Evolutionary conservation across 2,113 vertebrate species (phyloP).

Genomic region (Anguilla japonica): DNA sequence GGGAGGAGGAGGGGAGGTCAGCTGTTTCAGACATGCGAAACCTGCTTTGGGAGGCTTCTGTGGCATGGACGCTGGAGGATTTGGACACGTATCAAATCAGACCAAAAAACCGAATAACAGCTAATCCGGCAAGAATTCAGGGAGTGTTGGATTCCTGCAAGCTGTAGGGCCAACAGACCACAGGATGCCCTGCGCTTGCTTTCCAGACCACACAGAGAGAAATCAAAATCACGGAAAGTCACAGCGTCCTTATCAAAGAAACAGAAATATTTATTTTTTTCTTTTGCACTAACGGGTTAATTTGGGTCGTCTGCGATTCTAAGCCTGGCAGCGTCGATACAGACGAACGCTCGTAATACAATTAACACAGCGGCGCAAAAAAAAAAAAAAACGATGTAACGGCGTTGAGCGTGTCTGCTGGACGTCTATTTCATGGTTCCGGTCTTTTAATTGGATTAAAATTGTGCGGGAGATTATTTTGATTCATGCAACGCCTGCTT

Average conservation of each 20-base stretch:
- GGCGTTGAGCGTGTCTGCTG: conserved; percentile 16
- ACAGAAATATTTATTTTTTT: background rate
- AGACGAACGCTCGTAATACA: background rate
- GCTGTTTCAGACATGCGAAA: background rate
- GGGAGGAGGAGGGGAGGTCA: background rate
- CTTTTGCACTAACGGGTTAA: conserved; percentile 23
- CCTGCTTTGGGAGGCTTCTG: conserved; percentile 15
- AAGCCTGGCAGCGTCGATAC: conserved; percentile 18
- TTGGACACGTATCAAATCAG: conserved; percentile 42
- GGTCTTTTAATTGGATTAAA: conserved; percentile 43
- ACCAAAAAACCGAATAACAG: conserved; percentile 32
- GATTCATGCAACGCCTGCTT: conserved; percentile 31
- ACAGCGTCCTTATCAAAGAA: conserved; percentile 27
- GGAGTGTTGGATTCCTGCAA: conserved; percentile 23
- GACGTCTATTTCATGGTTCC: conserved; percentile 8
- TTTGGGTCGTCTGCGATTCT: background rate
- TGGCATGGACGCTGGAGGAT: conserved; percentile 29
- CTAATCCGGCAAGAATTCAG: conserved; percentile 44
- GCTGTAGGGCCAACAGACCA: conserved; percentile 19
- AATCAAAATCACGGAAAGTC: conserved; percentile 17
- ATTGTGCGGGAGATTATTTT: conserved; percentile 33
- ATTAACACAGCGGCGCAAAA: conserved; percentile 32
- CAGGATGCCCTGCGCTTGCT: conserved; percentile 18
- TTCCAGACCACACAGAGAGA: conserved; percentile 6
- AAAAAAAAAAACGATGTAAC: conserved; percentile 22